phyloP scores from a whole-genome alignment of 2,797 vertebrate genomes.

The Champsocephalus gunnari region DNA sequence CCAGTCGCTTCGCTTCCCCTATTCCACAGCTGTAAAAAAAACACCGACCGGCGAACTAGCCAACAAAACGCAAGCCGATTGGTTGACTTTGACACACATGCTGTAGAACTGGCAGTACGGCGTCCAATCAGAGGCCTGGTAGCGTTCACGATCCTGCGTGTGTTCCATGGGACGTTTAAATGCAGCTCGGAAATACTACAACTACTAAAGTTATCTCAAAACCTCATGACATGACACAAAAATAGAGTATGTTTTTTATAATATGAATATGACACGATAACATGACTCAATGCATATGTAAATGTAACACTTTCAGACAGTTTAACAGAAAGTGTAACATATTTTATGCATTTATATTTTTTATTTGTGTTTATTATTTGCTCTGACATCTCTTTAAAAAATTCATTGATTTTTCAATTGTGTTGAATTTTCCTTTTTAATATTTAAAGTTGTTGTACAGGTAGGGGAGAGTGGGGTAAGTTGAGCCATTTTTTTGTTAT shows the following conservation, averaged over 20 bases:
- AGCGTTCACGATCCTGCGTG: not conserved
- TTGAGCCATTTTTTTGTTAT: no score
- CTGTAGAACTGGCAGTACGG: constrained; percentile 56
- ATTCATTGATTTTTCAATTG: not conserved
- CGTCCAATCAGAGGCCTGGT: constrained; percentile 68
- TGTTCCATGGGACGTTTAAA: constrained; percentile 22
- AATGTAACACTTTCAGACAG: not conserved
- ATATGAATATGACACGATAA: not conserved
- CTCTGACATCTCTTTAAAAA: not conserved
- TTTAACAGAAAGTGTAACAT: not conserved
- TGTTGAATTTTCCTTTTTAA: no score
- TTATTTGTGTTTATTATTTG: not conserved
- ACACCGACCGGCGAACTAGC: constrained; percentile 69
- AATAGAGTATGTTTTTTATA: not conserved
- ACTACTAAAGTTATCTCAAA: not conserved
- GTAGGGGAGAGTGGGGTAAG: no score
- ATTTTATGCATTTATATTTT: not conserved
- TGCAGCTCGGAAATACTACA: constrained; percentile 15
- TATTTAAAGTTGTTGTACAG: not conserved
- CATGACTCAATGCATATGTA: not conserved
- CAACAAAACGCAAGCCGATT: constrained; percentile 73
- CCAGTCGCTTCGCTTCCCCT: constrained; percentile 60
- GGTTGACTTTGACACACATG: constrained; percentile 40
- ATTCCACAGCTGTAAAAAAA: constrained; percentile 45
- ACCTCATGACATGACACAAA: not conserved